Evolutionary conservation across 1,140 invertebrate species (phyloP).

Genomic region (Calosoma granatense): DNA sequence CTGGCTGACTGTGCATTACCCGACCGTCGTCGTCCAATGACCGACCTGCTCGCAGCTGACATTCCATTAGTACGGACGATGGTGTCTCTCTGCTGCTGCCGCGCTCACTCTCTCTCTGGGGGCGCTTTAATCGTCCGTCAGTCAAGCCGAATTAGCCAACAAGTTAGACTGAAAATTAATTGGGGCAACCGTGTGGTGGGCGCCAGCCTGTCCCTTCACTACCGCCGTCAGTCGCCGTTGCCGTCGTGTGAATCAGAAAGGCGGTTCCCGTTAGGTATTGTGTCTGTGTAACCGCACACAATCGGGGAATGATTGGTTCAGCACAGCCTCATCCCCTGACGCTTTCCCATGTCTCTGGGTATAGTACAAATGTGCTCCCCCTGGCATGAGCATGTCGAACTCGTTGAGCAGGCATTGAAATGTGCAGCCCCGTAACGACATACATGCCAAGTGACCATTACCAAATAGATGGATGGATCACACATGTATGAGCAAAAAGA

Average conservation of each 20-base stretch:
- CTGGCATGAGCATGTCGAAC: no score
- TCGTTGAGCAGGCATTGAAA: no score
- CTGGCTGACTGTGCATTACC: not conserved
- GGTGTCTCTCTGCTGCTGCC: not conserved
- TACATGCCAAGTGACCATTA: no score
- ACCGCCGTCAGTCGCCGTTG: not conserved
- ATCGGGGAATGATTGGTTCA: not conserved
- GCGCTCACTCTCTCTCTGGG: no score
- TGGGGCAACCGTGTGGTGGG: not conserved
- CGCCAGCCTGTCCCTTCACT: not conserved
- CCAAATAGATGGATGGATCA: no score
- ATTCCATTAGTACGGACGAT: not conserved
- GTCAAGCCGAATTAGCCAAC: conserved; percentile 11
- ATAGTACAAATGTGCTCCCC: no score
- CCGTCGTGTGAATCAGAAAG: not conserved
- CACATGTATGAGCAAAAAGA: no score
- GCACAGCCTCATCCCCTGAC: no score
- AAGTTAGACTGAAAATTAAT: conserved; percentile 10
- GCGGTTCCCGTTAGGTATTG: not conserved
- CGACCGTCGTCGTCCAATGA: not conserved
- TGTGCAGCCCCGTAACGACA: no score
- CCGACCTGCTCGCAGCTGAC: not conserved
- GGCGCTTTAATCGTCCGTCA: conserved; percentile 7
- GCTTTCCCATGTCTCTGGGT: no score
- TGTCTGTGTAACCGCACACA: not conserved